phyloP scores from a whole-genome alignment of 2,113 vertebrate species.

The Nannospalax galili region DNA sequence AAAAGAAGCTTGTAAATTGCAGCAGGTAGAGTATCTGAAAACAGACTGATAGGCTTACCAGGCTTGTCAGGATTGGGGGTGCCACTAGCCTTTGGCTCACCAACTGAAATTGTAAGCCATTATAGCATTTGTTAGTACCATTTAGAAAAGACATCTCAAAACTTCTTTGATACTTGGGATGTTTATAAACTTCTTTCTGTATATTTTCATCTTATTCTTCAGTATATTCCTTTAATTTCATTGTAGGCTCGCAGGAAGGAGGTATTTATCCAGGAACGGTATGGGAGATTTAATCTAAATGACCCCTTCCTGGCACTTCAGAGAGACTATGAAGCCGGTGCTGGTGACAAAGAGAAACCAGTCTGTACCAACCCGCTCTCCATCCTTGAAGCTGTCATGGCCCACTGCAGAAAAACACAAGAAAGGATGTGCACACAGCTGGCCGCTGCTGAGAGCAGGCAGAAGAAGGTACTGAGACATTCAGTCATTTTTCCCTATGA shows the following conservation, averaged over 20 bases:
- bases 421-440: conserved; percentile 97
- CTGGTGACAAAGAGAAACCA: conserved; percentile 91
- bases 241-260: conserved; percentile 96
- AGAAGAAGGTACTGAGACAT: conserved; percentile 92
- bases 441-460: conserved; percentile 94
- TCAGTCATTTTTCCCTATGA: background rate
- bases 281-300: conserved; percentile 95
- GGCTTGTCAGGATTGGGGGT: background rate
- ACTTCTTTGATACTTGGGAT: background rate
- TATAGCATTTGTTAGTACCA: background rate
- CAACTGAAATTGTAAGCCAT: background rate
- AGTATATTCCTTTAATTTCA: conserved; percentile 60
- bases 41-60: background rate
- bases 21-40: background rate
- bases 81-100: background rate
- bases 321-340: conserved; percentile 94
- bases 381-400: conserved; percentile 98
- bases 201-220: conserved; percentile 30
- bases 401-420: conserved; percentile 99
- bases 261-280: conserved; percentile 97
- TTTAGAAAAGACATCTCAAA: conserved; percentile 39
- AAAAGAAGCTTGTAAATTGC: background rate
- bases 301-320: conserved; percentile 99
- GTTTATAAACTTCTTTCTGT: background rate
- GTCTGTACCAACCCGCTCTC: conserved; percentile 95